phyloP scores from a whole-genome alignment of 2,113 vertebrate species.

The Grus americana region DNA sequence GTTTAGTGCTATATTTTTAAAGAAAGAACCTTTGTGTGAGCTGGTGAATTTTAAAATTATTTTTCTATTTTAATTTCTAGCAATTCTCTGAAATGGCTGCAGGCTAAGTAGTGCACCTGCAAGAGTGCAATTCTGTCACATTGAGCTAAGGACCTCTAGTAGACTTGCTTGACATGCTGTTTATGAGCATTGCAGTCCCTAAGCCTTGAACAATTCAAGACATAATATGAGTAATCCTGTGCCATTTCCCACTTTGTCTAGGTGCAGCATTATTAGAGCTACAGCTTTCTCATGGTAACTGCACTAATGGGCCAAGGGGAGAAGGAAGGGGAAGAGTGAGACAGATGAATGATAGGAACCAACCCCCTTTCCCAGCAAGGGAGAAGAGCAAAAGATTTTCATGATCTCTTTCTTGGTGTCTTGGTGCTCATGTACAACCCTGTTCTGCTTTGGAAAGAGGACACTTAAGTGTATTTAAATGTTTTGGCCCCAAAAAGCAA shows the following conservation, averaged over 20 bases:
- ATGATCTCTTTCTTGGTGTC: not conserved
- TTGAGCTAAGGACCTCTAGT: not conserved
- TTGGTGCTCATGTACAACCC: not conserved
- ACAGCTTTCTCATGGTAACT: not conserved
- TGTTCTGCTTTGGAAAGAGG: not conserved
- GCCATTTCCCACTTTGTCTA: not conserved
- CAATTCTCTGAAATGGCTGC: not conserved
- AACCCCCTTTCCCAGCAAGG: not conserved
- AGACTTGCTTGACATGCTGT: constrained; percentile 1
- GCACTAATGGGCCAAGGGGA: not conserved
- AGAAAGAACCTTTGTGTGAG: not conserved
- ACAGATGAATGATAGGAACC: not conserved
- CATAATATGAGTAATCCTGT: not conserved
- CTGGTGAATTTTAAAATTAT: not conserved
- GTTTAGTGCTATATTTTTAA: not conserved
- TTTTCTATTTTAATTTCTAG: not conserved
- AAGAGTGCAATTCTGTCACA: not conserved
- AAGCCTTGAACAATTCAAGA: not conserved
- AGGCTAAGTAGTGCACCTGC: not conserved
- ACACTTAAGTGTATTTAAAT: not conserved
- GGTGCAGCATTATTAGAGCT: not conserved
- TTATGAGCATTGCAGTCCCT: constrained; percentile 4
- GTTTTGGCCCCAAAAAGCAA: not conserved
- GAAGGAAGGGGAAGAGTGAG: not conserved
- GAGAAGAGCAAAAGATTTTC: not conserved